Base-by-base conservation (phyloP, 2,797 vertebrate species). In the Morelia viridis region DNA sequence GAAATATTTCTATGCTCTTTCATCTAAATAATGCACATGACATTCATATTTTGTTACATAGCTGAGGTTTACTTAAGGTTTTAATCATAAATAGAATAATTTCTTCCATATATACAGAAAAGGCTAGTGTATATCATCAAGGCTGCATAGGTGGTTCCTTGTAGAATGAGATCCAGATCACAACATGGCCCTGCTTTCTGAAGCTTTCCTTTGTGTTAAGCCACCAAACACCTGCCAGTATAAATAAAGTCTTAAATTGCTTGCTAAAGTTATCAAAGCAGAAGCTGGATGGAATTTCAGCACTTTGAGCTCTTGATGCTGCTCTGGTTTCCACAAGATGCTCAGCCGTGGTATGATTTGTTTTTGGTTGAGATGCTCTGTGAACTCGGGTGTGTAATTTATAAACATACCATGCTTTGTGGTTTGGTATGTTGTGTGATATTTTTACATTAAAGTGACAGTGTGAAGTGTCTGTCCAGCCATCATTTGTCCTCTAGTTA, bases 21-120 rank as follows among this genome's bases (percentile, higher is more conserved):
- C 50, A 76, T 83, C 41, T 28, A 89, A n/a, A 60, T 83, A 26
- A 0, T 95, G 35, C 31, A 92, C 56, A 35, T 65, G 93, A 93
- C 9, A 46, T 80, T 9, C 71, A 80, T 46, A 46, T 80, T 80
- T 46, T 80, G 71, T 24, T 80, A 80, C 71, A 46, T 80, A 46
- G 41, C 19, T 46, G 19, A 46, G 35, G 71, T 80, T 80, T 46
- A 35, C 46, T 19, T 46, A 80, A 17, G 35, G 35, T 80, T 22
- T 46, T 46, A 9, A 80, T 80, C 71, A 24, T 24, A 80, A 80
- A 24, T 19, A 46, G 35, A 46, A 80, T 80, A 46, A 46, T 80
- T 80, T 46, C 17, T 80, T 80, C 71, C 60, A 24, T 61, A 61
- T 61, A 61, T 2, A 24, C 71, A 24, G 19, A 80, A 80, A 24